Evolutionary conservation across 2,888 invertebrate genomes (phyloP).

Genomic region (Pammene fasciana): DNA sequence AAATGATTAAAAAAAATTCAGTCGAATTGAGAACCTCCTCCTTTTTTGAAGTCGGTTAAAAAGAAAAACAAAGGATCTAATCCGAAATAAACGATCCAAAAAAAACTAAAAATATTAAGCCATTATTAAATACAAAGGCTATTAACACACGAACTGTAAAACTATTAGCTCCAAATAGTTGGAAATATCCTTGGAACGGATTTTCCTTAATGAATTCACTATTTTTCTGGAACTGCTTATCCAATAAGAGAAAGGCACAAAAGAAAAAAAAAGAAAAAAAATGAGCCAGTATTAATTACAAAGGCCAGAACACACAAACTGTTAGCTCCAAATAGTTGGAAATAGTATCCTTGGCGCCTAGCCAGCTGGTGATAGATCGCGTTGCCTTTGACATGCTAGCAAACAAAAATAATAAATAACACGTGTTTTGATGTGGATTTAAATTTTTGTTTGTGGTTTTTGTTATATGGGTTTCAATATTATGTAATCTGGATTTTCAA

Average conservation of each 20-base stretch:
- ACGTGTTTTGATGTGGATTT: conserved; percentile 36
- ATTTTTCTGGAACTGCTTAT: too few species aligned
- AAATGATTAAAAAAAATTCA: too few species aligned
- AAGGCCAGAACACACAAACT: conserved; percentile 39
- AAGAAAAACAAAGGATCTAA: too few species aligned
- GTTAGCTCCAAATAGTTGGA: conserved; percentile 42
- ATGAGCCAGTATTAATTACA: conserved; percentile 41
- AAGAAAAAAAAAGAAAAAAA: conserved; percentile 13
- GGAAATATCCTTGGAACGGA: too few species aligned
- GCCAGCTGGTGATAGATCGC: conserved; percentile 41
- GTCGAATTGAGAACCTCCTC: too few species aligned
- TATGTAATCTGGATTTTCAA: neutral
- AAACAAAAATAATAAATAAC: conserved; percentile 42
- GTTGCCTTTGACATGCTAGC: conserved; percentile 41
- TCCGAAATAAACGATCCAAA: neutral
- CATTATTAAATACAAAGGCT: conserved; percentile 43
- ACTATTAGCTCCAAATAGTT: conserved; percentile 43
- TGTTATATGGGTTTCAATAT: conserved; percentile 19
- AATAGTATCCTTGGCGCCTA: conserved; percentile 43
- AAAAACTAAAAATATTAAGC: conserved; percentile 11
- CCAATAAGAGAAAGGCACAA: too few species aligned
- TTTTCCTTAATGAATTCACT: too few species aligned
- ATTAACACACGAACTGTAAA: conserved; percentile 41
- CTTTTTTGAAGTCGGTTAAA: too few species aligned
- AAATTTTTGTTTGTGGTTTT: conserved; percentile 33